Evolutionary conservation across 2,888 invertebrate genomes (phyloP), one percentile per base, ranked within the genome.

Genomic region (Acheta domesticus): DNA sequence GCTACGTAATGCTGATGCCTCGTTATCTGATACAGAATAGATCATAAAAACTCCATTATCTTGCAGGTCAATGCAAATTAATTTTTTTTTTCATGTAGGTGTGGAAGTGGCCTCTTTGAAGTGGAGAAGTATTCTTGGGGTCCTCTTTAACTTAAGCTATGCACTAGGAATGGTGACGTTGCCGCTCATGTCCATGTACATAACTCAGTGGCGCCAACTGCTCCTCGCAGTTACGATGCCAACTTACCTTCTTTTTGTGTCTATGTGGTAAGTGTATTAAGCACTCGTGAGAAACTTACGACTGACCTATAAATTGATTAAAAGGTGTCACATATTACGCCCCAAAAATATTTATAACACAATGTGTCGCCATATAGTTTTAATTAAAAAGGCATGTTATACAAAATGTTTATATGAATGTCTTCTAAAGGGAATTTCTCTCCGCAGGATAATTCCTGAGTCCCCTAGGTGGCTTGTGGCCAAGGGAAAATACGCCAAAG

Each of bases 401-500:
- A 12, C 16, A 36, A 23, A 76, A 85, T 87, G 86, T 84, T 84
- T n/a, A 84, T 87, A 84, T 87, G 87, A 11, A 87, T 87, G 82
- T 90, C 90, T 73, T 90, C 90, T 8, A 86, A 89, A 79, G 90
- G 90, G 90, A 85, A 90, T 48, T 85, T 90, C 79, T 86, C 87
- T 0, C 87, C 5, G 8, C 36, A 36, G 36, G 36, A 8, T 36
- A 88, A 82, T 87, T 87, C 80, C 36, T 8, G 36, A 36, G 36
- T 36, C 36, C 36, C 36, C 36, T 5, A 36, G 36, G 8, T 36
- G 36, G 36, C 36, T 36, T 36, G 36, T 36, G 0, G 8, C 36
- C 36, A 36, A 36, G 8, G 36, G 36, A 8, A 86, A 87, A 36
- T 85, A 87, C 62, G 84, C 85, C 12, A 87, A 88, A 19, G 90